Evolutionary conservation across 35 echinoderm and acorn worm species (phyloP), one percentile per base, ranked within the genome.

Genomic region (Apostichopus japonicus): DNA sequence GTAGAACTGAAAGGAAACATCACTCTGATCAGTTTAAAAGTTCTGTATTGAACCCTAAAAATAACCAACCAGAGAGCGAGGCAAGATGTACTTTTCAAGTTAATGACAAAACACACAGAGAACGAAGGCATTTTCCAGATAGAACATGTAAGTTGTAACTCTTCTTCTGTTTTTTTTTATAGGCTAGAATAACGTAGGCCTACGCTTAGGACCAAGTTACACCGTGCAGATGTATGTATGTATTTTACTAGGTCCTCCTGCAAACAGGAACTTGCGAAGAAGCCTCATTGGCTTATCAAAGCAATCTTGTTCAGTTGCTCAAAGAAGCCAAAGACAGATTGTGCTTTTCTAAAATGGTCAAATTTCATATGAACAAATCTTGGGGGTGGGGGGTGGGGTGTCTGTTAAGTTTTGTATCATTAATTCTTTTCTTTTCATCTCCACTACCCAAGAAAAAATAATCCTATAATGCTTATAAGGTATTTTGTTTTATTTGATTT

Each of bases 41-140:
- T 83, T 82, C 95, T 6, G 97, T 94, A 7, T 94, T 98, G 23
- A 92, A 87, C 62, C 72, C 88, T 22, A 91, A 86, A 53, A 88
- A 92, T 19, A 91, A 89, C 62, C 93, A 94, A 55, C 94, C 94
- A 52, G 97, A 98, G 59, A 98, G 95, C 56, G 94, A 96, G 24
- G 86, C 95, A 1, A 92, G 97, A 91, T 98, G 97, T 92, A 96
- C 95, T 54, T 98, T 98, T 65, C 17, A 98, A 92, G 95, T 96
- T 8, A 96, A 98, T 54, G 93, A 94, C 55, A 96, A 56, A 59
- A 98, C 97, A 65, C 97, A 98, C 65, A 92, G 93, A 61, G 97
- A 98, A 82, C 88, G 92, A 77, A 90, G 97, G 59, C 97, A 98
- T 89, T 98, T 92, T 77, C 92, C 95, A 22, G 93, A 98, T 55